Evolutionary conservation across 2,888 invertebrate genomes (phyloP).

Genomic region (Caenorhabditis virilis): DNA sequence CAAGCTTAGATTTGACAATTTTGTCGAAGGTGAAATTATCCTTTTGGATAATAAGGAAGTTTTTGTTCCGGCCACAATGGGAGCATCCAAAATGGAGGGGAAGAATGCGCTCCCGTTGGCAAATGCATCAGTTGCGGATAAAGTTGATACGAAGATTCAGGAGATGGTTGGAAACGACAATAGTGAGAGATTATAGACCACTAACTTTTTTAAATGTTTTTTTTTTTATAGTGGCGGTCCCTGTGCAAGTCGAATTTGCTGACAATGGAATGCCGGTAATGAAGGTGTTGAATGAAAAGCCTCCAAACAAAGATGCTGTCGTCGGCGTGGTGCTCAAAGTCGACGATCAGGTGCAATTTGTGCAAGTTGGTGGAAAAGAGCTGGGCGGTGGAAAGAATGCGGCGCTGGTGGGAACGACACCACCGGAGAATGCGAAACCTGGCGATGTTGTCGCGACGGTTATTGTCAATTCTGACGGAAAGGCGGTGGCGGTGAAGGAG

Average conservation of each 20-base stretch:
- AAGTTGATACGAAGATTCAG: conserved; percentile 16
- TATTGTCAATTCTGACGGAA: conserved; percentile 16
- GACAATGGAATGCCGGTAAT: conserved; percentile 38
- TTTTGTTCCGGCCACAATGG: conserved; percentile 26
- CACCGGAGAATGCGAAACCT: conserved; percentile 24
- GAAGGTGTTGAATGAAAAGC: conserved; percentile 22
- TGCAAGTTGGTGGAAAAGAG: conserved; percentile 28
- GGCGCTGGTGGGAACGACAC: conserved; percentile 24
- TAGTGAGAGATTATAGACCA: conserved; percentile 2
- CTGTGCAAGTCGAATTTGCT: conserved; percentile 21
- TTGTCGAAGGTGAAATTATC: conserved; percentile 31
- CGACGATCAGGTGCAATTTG: conserved; percentile 18
- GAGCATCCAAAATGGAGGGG: conserved; percentile 29
- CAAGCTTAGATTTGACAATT: conserved; percentile 28
- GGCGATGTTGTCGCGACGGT: conserved; percentile 29
- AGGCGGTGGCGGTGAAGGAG: conserved; percentile 20
- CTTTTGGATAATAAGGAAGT: conserved; percentile 19
- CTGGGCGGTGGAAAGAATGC: conserved; percentile 29
- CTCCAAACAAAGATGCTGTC: conserved; percentile 25
- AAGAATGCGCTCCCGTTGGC: conserved; percentile 16
- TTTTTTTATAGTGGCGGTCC: conserved; percentile 20
- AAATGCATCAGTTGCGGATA: conserved; percentile 14
- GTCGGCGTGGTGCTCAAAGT: conserved; percentile 18
- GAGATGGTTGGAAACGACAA: conserved; percentile 14
- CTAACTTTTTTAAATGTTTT: neutral